These are phyloP conservation scores for Zapus hudsonius DNA, from an alignment of 2,113 vertebrate genomes.

Conservation along the genomic window DNA sequence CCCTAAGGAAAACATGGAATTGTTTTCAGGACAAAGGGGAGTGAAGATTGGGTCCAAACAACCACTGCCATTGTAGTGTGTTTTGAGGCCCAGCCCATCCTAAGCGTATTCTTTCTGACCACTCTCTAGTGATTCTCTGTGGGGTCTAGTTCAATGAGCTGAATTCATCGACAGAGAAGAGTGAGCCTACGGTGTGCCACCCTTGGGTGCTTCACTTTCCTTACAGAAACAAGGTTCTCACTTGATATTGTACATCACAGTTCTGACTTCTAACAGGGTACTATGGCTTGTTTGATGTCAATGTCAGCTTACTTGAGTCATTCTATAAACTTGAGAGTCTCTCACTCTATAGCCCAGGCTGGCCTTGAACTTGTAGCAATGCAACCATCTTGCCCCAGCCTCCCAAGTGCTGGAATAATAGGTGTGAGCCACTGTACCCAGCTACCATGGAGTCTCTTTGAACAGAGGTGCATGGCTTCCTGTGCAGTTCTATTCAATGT, in stretches of 20 bases:
- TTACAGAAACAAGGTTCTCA: neutral
- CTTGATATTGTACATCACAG: neutral
- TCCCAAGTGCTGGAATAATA: neutral
- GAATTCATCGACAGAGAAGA: neutral
- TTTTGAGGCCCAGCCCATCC: neutral
- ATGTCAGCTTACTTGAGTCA: neutral
- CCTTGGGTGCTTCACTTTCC: neutral
- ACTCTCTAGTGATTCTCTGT: neutral
- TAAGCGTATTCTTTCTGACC: neutral
- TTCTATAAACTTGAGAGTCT: neutral
- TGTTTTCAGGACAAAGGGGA: neutral
- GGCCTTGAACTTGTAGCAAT: neutral
- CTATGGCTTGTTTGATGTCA: neutral
- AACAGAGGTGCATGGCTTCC: neutral
- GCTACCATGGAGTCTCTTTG: neutral
- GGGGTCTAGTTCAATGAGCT: neutral
- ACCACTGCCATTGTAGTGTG: neutral
- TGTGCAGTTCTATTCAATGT: neutral
- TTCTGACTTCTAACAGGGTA: rapidly evolving
- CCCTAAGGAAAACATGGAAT: neutral
- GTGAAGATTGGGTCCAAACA: neutral
- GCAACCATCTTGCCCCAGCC: neutral
- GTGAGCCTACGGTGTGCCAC: too few relatives aligned
- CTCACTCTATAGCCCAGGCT: neutral
- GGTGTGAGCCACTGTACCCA: neutral